Evolutionary conservation across 2,113 vertebrate genomes (phyloP), one percentile per base, ranked within the genome.

Genomic region (Nothobranchius furzeri): DNA sequence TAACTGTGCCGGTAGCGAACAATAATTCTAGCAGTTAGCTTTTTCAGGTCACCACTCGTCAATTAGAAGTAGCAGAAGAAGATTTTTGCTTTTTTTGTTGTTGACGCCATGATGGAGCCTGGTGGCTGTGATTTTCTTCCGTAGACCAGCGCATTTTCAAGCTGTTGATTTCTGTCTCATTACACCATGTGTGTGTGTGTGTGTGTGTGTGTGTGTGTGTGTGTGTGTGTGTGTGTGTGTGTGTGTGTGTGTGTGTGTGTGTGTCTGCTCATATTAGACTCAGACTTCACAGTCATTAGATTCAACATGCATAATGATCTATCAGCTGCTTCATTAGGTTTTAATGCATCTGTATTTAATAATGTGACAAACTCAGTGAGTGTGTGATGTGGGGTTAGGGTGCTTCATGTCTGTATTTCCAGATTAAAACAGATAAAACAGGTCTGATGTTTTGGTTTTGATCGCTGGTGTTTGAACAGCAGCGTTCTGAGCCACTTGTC

Each of bases 261-360:
- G 37, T 48, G 66, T 68, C 68, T 71, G 57, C 78, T 67, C 15
- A 9, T 62, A 56, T 84, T 63, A 24, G 45, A 47, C 40, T 59
- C 63, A 58, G 67, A 81, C 73, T 62, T 60, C 61, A 30, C 30
- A 70, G 63, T 67, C 73, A 67, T 80, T 68, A 70, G 30, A 52
- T 70, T 70, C 65, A 54, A 24, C 51, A 56, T n/a, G 60, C 37
- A 48, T 84, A 71, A 82, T 78, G 73, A 63, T 78, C 73, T 52
- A 61, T 78, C 60, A 30, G 61, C 63, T 36, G 78, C 77, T 74
- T 84, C 73, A 68, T 79, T 79, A 75, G 37, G 50, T 75, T 84
- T 81, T 54, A 78, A 69, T 85, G 45, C 60, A 54, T 56, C 40
- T 47, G 69, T 63, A 45, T 79, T 79, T 65, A 71, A 80, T 74